Percentiles rank a stretch among this genome's conserved stretches.
Evolutionary conservation across 2,113 vertebrate species (phyloP).

Genomic region (Periophthalmus modestus): DNA sequence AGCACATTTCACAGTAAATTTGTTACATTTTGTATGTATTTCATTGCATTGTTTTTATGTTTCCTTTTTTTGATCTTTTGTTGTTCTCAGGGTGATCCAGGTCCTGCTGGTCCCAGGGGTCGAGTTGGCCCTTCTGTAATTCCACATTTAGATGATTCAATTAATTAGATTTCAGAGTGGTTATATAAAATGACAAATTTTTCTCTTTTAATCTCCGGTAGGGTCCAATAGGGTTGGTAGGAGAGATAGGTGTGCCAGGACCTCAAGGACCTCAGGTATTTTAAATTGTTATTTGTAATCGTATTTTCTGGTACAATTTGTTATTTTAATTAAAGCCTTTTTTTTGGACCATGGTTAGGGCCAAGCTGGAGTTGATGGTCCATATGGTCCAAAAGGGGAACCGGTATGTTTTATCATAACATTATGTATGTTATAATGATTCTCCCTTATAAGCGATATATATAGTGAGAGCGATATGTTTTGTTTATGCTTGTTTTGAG

Average conservation of each 20-base stretch:
- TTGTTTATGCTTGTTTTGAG: too few species aligned
- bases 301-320: too few species aligned
- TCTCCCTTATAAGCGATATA: too few species aligned
- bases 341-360: constrained; percentile 67
- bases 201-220: constrained; percentile 40
- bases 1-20: not conserved
- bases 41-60: not conserved
- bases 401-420: constrained; percentile 63
- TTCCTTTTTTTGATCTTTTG: not conserved
- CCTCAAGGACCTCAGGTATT: constrained; percentile 74
- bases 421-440: too few species aligned
- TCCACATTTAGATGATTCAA: not conserved
- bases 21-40: not conserved
- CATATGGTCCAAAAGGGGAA: constrained; percentile 77
- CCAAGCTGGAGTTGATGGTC: constrained; percentile 67
- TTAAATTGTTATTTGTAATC: not conserved
- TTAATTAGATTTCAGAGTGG: not conserved
- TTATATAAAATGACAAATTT: not conserved
- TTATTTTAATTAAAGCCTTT: not conserved
- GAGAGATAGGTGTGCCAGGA: constrained; percentile 72
- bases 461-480: too few species aligned
- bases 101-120: constrained; percentile 74
- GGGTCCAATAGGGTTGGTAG: constrained; percentile 79
- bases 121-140: constrained; percentile 75
- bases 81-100: constrained; percentile 76